These are phyloP conservation scores for Erythrocercus mccallii DNA, from an alignment of 2,113 vertebrate species.

Conservation along the genomic window DNA sequence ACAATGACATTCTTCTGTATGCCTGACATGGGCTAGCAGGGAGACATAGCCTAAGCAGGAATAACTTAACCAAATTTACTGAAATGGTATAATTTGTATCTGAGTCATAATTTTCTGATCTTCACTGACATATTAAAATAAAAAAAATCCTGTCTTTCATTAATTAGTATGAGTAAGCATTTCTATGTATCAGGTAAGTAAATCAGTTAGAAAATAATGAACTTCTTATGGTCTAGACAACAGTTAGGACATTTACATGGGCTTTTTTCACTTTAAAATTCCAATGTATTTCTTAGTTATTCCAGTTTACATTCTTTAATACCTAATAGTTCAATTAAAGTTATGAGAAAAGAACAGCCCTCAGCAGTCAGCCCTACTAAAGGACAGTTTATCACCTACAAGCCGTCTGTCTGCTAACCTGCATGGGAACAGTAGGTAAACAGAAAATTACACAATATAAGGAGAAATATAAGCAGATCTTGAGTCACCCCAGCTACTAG, in stretches of 20 bases:
- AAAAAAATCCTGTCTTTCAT: background rate
- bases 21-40: background rate
- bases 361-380: background rate
- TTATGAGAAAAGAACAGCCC: background rate
- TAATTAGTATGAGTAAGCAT: background rate
- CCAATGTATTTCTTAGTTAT: background rate
- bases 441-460: background rate
- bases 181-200: background rate
- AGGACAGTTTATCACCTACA: background rate
- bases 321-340: background rate
- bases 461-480: background rate
- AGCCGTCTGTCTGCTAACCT: background rate
- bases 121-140: background rate
- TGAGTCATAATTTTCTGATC: background rate
- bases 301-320: background rate
- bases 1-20: background rate
- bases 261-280: background rate
- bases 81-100: background rate
- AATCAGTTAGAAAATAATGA: background rate
- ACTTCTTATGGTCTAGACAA: background rate
- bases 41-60: background rate
- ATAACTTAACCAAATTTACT: background rate
- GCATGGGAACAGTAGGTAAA: background rate
- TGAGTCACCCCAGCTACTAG: background rate
- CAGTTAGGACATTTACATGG: background rate